Evolutionary conservation across 2,113 vertebrate genomes (phyloP).

Genomic region (Uropsilus gracilis): DNA sequence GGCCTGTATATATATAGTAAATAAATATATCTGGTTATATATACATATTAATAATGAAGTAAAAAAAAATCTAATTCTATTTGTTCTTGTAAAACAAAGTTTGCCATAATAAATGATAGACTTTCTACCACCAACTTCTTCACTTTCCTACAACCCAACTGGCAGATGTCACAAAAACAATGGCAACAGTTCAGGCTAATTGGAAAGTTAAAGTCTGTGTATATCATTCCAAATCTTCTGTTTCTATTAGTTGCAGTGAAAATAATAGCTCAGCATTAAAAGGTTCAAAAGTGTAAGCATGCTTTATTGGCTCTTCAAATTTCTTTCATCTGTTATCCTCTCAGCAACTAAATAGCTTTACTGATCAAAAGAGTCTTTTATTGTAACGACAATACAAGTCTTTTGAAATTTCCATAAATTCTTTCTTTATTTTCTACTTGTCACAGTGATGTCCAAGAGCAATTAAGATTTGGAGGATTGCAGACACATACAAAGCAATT

Average conservation of each 20-base stretch:
- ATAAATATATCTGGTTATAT: slow-evolving; percentile 4
- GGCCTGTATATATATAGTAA: too few species aligned
- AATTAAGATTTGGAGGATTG: background rate
- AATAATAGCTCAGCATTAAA: background rate
- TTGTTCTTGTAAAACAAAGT: background rate
- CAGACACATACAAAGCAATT: background rate
- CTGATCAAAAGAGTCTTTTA: background rate
- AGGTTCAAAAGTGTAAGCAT: background rate
- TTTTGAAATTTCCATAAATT: background rate
- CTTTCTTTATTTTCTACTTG: background rate
- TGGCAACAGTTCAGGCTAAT: background rate
- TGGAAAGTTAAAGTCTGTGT: background rate
- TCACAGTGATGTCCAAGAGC: background rate
- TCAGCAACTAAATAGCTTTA: background rate
- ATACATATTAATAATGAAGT: background rate
- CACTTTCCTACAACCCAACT: background rate
- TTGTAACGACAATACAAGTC: background rate
- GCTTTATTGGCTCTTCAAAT: background rate
- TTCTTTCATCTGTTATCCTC: background rate
- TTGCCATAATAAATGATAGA: background rate
- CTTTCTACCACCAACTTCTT: background rate
- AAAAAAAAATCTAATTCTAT: background rate
- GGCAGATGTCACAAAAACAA: background rate
- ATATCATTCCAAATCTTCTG: background rate
- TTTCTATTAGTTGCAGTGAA: background rate